Evolutionary conservation across 2,888 invertebrate species (phyloP), one percentile per base, ranked within the genome.

Genomic region (Atethmia centrago): DNA sequence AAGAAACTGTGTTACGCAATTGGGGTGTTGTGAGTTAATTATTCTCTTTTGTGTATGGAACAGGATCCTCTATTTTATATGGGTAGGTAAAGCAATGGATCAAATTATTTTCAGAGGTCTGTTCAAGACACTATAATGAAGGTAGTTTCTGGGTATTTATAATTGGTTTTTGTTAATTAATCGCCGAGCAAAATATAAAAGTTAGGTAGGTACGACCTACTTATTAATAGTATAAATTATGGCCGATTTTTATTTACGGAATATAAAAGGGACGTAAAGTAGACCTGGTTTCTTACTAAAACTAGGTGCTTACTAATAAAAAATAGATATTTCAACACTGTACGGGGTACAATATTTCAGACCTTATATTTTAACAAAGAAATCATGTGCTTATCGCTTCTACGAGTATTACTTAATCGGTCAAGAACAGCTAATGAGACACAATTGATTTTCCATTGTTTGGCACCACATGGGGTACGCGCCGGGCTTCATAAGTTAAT

Each of bases 91-190:
- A 47, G 8, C n/a, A 14, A n/a, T 25, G n/a, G 14, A 53, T 25
- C 5, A n/a, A 53, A 53, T 31, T 53, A 16, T 72, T 47, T 28
- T 5, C 40, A 42, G 47, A 49, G 7, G 3, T 25, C 21, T 42
- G 10, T 56, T 73, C 8, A 25, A 73, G 36, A 36, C 74, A 53
- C 8, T 28, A n/a, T 58, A 36, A 73, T n/a, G 55, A 36, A n/a
- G 25, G 45, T n/a, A 4, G 16, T 55, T n/a, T 45, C 12, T 19
- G n/a, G 42, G 55, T 42, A 49, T 31, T 56, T 61, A 19, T 69
- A 36, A 55, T 69, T 42, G 55, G 47, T 42, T 53, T 28, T 36
- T 47, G 14, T 19, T 36, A 16, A 59, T 59, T 47, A 42, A n/a
- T 59, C 4, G 4, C 10, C n/a, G 7, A 42, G 14, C 36, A 25